These are phyloP conservation scores for Tetramorium alpestre DNA, from an alignment of 1,140 invertebrate species.

Conservation along the genomic window DNA sequence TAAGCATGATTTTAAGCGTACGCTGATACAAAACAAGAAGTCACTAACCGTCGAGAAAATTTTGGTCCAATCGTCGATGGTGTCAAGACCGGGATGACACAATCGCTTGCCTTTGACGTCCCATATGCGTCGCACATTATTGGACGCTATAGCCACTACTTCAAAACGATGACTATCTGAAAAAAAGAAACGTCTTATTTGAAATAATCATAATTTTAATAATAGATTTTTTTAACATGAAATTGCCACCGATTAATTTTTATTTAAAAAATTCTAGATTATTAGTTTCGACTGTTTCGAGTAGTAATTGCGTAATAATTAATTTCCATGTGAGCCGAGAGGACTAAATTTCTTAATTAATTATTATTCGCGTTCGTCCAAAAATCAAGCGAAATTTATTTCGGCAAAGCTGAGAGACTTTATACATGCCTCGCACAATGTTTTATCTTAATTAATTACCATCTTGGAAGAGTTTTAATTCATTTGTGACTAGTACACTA, in stretches of 20 bases:
- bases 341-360: not conserved
- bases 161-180: conserved; percentile 88
- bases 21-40: not conserved
- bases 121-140: conserved; percentile 86
- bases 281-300: not conserved
- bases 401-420: not conserved
- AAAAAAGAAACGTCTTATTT: conserved; percentile 67
- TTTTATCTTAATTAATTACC: conserved; percentile 65
- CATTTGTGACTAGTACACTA: conserved; percentile 90
- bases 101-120: conserved; percentile 89
- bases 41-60: conserved; percentile 88
- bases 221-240: not conserved
- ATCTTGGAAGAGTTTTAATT: conserved; percentile 85
- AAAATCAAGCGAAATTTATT: not conserved
- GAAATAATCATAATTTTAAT: not conserved
- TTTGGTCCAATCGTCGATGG: conserved; percentile 89
- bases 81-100: conserved; percentile 91
- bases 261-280: not conserved
- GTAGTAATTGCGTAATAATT: not conserved
- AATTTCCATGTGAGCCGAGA: not conserved
- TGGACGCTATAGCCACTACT: conserved; percentile 90
- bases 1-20: not conserved
- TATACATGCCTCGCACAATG: not conserved
- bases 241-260: not conserved
- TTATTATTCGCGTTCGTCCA: not conserved